Conservation (phyloP, 2,113 vertebrate genomes). For the Acanthochromis polyacanthus region DNA sequence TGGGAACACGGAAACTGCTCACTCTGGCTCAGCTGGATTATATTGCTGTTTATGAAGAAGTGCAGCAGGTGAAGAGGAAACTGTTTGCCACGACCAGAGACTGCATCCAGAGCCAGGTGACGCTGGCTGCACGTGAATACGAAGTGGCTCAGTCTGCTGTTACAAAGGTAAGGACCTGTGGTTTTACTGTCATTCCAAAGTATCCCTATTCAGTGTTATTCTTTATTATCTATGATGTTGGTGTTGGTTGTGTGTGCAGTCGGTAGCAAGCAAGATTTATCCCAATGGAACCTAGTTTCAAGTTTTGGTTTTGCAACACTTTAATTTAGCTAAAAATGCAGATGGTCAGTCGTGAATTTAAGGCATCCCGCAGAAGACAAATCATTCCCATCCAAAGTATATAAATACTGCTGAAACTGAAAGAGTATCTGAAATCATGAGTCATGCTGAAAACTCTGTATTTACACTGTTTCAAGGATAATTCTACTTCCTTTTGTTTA, state of each 20-base stretch:
- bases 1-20: constrained; percentile 81
- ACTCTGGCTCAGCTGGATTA: constrained; percentile 87
- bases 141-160: constrained; percentile 87
- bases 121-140: constrained; percentile 85
- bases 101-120: constrained; percentile 91
- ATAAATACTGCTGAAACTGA: too few species aligned
- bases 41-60: constrained; percentile 85
- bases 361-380: not conserved
- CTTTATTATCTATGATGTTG: not conserved
- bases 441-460: too few species aligned
- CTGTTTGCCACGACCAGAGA: constrained; percentile 89
- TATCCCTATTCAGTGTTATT: too few species aligned
- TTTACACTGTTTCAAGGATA: too few species aligned
- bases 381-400: too few species aligned
- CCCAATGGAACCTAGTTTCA: too few species aligned
- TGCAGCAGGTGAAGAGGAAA: constrained; percentile 87
- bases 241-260: too few species aligned
- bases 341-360: not conserved
- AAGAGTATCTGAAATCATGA: too few species aligned
- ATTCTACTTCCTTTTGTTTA: too few species aligned
- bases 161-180: constrained; percentile 65
- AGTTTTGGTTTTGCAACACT: too few species aligned
- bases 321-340: too few species aligned
- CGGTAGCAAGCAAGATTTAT: too few species aligned
- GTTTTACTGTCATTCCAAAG: not conserved